These are phyloP conservation scores for Sander lucioperca DNA, from an alignment of 2,113 vertebrate species.

Conservation along the genomic window DNA sequence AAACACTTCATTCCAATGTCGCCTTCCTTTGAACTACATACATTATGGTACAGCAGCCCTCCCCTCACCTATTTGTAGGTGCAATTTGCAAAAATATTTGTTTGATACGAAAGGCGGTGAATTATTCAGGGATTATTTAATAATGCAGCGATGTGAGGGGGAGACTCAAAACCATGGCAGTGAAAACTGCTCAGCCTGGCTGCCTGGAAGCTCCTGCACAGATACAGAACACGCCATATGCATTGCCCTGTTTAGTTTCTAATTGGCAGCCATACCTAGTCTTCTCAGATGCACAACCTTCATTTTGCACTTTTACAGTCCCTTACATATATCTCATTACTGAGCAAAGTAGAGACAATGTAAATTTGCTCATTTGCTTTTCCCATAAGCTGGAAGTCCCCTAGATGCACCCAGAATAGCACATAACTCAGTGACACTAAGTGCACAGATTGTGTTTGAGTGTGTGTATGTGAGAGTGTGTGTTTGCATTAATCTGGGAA, in stretches of 20 bases:
- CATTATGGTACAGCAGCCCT: conserved; percentile 13
- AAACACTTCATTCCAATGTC: background rate
- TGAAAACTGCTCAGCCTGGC: conserved; percentile 78
- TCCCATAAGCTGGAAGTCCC: conserved; percentile 43
- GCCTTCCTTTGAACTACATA: background rate
- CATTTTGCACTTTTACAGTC: conserved; percentile 24
- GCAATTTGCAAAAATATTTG: conserved; percentile 85
- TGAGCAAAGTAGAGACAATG: conserved; percentile 51
- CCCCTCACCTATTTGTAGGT: conserved; percentile 75
- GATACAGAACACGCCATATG: conserved; percentile 48
- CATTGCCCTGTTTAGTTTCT: conserved; percentile 51
- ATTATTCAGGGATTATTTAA: conserved; percentile 92
- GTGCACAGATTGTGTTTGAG: conserved; percentile 35
- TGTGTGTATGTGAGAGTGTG: background rate
- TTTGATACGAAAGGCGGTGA: conserved; percentile 86
- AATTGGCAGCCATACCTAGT: conserved; percentile 40
- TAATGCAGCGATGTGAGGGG: conserved; percentile 89
- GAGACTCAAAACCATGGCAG: conserved; percentile 81
- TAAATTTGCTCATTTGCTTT: conserved; percentile 51
- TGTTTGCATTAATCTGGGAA: conserved; percentile 59
- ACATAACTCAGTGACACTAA: conserved; percentile 39
- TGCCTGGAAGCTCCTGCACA: conserved; percentile 65
- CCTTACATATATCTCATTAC: conserved; percentile 42
- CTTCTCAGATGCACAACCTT: conserved; percentile 24
- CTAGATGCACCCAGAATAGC: conserved; percentile 49